A percentile compares a stretch with the other conserved stretches of the same genome.
Conservation (phyloP, 2,797 vertebrate species). For the Melanotaenia pygmaea region DNA sequence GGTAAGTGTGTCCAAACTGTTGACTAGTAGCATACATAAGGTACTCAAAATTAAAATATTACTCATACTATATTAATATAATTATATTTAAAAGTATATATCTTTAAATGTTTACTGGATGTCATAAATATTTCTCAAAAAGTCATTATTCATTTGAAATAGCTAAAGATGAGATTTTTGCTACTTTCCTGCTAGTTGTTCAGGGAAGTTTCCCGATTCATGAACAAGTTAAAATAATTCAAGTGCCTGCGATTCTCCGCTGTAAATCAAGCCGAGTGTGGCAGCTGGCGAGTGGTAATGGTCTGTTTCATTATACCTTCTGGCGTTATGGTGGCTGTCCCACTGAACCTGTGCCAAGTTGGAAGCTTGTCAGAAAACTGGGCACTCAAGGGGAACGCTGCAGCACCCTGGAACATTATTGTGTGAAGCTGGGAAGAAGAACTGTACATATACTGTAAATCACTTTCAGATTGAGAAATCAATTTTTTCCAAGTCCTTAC, state of each 20-base stretch:
- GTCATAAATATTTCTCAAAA: not conserved
- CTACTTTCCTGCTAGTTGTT: not conserved
- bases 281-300: constrained; percentile 41
- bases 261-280: too few species aligned
- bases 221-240: not conserved
- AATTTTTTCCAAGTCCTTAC: not conserved
- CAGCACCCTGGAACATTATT: constrained; percentile 1
- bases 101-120: not conserved
- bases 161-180: not conserved
- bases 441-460: not conserved
- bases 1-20: too few species aligned
- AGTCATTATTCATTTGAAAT: not conserved
- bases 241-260: not conserved
- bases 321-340: constrained; percentile 29
- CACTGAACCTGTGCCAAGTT: not conserved
- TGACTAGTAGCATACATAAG: too few species aligned
- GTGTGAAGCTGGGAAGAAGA: not conserved
- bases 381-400: constrained; percentile 12
- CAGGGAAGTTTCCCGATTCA: not conserved
- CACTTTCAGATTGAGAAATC: not conserved
- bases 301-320: constrained; percentile 42
- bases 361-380: too few species aligned
- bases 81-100: not conserved
- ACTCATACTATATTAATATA: too few species aligned
- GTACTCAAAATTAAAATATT: too few species aligned